A percentile compares a stretch with the other conserved stretches of the same genome.
phyloP scores from a whole-genome alignment of 92 coral and sea anemone species.

The Porites cylindrica region DNA sequence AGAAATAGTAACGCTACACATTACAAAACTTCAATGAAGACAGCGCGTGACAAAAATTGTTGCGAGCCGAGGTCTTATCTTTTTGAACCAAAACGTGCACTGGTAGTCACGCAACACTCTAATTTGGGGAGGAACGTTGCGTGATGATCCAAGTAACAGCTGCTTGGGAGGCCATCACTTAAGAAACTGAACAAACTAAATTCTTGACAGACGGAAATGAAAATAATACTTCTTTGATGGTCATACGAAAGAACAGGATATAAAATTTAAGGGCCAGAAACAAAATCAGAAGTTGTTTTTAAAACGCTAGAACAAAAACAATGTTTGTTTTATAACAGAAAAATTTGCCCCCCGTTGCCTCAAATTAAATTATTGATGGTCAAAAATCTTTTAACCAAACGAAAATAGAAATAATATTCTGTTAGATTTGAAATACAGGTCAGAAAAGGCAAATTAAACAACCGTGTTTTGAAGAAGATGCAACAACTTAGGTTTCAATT shows the following conservation, averaged over 20 bases:
- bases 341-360: background rate
- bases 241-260: background rate
- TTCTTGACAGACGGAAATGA: background rate
- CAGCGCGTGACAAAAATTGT: too few species aligned
- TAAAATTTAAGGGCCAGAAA: background rate
- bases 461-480: too few species aligned
- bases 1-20: background rate
- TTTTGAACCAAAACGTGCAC: too few species aligned
- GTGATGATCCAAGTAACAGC: too few species aligned
- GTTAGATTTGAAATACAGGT: background rate
- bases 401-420: background rate
- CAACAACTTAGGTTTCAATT: too few species aligned
- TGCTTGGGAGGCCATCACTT: too few species aligned
- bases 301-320: background rate
- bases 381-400: background rate
- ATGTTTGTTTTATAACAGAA: background rate
- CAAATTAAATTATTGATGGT: background rate
- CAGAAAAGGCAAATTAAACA: background rate
- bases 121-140: too few species aligned
- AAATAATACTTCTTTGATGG: background rate
- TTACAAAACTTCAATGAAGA: background rate
- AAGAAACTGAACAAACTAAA: background rate
- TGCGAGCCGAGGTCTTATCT: too few species aligned
- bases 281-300: too few species aligned
- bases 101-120: too few species aligned